Conservation (phyloP, 2,797 vertebrate species). For the Cichlasoma orientale region DNA sequence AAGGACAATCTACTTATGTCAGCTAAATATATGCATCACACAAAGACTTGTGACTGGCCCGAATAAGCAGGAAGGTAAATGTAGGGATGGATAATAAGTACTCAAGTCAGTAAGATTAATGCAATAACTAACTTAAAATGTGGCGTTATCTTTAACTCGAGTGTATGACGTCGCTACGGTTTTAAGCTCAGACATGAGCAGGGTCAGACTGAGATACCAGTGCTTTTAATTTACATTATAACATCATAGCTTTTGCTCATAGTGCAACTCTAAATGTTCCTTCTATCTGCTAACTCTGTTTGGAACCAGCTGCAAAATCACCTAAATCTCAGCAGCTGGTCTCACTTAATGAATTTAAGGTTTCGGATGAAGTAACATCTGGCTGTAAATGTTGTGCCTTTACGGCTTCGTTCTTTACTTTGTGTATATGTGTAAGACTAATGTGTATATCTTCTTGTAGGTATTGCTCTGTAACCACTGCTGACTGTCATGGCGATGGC, state of each 20-base stretch:
- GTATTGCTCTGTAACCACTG: background rate
- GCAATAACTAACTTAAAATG: background rate
- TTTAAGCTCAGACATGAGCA: too few relatives aligned
- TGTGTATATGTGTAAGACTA: background rate
- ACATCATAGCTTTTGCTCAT: background rate
- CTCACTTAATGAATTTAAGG: background rate
- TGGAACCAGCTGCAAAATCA: background rate
- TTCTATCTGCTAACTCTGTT: rapidly evolving
- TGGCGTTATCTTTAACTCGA: background rate
- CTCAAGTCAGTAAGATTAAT: background rate
- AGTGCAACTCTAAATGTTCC: background rate
- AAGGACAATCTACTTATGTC: background rate
- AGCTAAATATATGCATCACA: background rate
- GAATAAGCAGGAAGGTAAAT: too few relatives aligned
- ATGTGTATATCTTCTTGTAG: background rate
- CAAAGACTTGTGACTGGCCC: too few relatives aligned
- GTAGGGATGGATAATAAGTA: too few relatives aligned
- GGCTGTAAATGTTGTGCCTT: too few relatives aligned
- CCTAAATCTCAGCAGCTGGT: background rate
- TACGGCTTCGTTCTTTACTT: background rate
- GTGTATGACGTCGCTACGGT: background rate
- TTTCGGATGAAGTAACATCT: background rate
- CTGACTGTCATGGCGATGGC: background rate
- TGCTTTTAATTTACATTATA: background rate
- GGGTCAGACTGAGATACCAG: background rate